phyloP scores from a whole-genome alignment of 37 sponge, comb jelly and placozoan genomes.

The Chondrosia reniformis region DNA sequence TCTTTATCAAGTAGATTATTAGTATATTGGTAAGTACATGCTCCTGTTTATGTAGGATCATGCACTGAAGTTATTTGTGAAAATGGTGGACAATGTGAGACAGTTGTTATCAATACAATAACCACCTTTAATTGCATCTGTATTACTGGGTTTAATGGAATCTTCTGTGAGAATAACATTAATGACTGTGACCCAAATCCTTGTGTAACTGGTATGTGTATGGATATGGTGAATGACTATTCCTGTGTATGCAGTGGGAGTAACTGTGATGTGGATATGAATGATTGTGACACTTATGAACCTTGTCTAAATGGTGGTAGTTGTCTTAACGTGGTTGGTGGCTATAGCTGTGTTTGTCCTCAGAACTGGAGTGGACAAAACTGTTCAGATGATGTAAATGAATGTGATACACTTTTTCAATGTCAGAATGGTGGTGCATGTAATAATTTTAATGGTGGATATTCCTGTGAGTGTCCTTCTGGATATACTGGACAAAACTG shows the following conservation, averaged over 20 bases:
- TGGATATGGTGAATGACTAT: neutral
- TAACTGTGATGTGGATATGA: neutral
- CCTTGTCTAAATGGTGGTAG: slow-evolving; percentile 7
- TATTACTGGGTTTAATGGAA: slow-evolving; percentile 7
- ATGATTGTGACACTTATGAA: slow-evolving; percentile 2
- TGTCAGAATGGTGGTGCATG: slow-evolving; percentile 60
- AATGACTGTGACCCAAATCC: slow-evolving; percentile 7
- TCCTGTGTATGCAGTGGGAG: neutral
- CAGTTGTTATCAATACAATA: neutral
- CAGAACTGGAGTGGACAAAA: slow-evolving; percentile 23
- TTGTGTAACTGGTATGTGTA: slow-evolving; percentile 12
- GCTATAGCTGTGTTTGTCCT: slow-evolving; percentile 51
- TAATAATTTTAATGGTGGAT: neutral
- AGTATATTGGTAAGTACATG: too few species aligned
- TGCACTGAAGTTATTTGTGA: neutral
- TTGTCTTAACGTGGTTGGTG: slow-evolving; percentile 21
- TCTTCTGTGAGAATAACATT: slow-evolving; percentile 4
- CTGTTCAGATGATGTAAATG: slow-evolving; percentile 29
- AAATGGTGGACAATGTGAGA: neutral
- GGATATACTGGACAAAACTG: slow-evolving; percentile 10
- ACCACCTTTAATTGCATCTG: slow-evolving; percentile 8
- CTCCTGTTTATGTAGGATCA: neutral
- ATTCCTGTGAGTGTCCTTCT: slow-evolving; percentile 10
- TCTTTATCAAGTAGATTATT: too few species aligned
- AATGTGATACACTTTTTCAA: slow-evolving; percentile 12